Percentiles rank a stretch among this genome's conserved stretches.
Evolutionary conservation across 2,888 invertebrate genomes (phyloP).

Genomic region (Blera fallax): DNA sequence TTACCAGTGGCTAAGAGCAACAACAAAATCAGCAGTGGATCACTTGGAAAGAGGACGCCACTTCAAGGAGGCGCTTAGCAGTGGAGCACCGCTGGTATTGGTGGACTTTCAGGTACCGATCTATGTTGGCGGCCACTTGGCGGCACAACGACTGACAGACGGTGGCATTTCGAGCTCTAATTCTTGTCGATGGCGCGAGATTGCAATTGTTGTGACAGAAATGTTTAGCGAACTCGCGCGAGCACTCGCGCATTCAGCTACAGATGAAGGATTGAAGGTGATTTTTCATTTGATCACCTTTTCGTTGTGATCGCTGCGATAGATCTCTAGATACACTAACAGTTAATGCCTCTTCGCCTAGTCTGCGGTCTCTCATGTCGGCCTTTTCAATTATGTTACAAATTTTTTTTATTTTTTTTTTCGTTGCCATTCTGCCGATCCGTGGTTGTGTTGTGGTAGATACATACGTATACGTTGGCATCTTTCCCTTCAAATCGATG

Average conservation of each 20-base stretch:
- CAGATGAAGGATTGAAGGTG: slow-evolving; percentile 68
- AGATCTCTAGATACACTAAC: slow-evolving; percentile 36
- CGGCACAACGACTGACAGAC: slow-evolving; percentile 61
- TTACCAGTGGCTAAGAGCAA: slow-evolving; percentile 4
- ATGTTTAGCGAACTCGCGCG: slow-evolving; percentile 44
- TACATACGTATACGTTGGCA: slow-evolving; percentile 4
- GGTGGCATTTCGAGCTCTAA: slow-evolving; percentile 70
- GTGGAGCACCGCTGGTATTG: neutral
- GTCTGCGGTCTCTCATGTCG: slow-evolving; percentile 34
- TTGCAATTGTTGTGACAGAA: slow-evolving; percentile 71
- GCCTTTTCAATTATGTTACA: slow-evolving; percentile 68
- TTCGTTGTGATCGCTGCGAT: slow-evolving; percentile 57
- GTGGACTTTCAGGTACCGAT: slow-evolving; percentile 28
- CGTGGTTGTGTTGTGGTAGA: slow-evolving; percentile 38
- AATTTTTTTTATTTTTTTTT: no score
- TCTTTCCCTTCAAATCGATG: slow-evolving; percentile 33
- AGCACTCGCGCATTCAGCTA: slow-evolving; percentile 36
- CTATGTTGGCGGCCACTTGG: slow-evolving; percentile 58
- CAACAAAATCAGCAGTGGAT: neutral
- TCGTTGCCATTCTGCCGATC: neutral
- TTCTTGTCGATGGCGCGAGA: slow-evolving; percentile 69
- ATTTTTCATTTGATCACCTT: slow-evolving; percentile 73
- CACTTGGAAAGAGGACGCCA: slow-evolving; percentile 15
- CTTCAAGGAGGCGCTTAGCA: slow-evolving; percentile 50
- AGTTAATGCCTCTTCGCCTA: slow-evolving; percentile 25